Evolutionary conservation across 1,140 invertebrate species (phyloP).

Genomic region (Euura saliciscinereae): DNA sequence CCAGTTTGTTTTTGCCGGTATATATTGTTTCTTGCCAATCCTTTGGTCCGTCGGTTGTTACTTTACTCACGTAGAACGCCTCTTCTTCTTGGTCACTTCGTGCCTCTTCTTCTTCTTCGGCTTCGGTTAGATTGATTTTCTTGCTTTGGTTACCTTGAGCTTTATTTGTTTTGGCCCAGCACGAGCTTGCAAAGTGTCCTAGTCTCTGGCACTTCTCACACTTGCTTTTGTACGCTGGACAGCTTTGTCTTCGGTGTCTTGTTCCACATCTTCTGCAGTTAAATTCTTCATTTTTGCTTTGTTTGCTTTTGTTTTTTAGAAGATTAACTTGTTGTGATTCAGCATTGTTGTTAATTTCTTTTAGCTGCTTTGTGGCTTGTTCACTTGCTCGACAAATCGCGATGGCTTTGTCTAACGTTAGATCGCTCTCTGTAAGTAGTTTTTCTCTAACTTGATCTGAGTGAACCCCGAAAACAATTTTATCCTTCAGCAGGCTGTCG

Average conservation of each 20-base stretch:
- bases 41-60: background rate
- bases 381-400: constrained; percentile 31
- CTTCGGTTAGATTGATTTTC: background rate
- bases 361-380: constrained; percentile 21
- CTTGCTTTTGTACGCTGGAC: constrained; percentile 7
- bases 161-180: background rate
- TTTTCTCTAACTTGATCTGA: constrained; percentile 39
- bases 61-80: background rate
- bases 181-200: constrained; percentile 14
- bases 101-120: background rate
- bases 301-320: constrained; percentile 6
- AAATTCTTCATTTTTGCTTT: constrained; percentile 8
- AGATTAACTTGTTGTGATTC: background rate
- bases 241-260: background rate
- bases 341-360: constrained; percentile 16
- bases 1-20: background rate
- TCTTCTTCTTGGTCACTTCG: background rate
- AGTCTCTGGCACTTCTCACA: constrained; percentile 11
- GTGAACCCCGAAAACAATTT: constrained; percentile 42
- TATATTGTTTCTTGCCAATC: background rate
- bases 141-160: background rate
- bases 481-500: constrained; percentile 42
- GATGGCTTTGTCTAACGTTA: constrained; percentile 38
- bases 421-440: constrained; percentile 38
- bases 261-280: background rate